Conservation (phyloP, 2,113 vertebrate species). For the Uropsilus gracilis region DNA sequence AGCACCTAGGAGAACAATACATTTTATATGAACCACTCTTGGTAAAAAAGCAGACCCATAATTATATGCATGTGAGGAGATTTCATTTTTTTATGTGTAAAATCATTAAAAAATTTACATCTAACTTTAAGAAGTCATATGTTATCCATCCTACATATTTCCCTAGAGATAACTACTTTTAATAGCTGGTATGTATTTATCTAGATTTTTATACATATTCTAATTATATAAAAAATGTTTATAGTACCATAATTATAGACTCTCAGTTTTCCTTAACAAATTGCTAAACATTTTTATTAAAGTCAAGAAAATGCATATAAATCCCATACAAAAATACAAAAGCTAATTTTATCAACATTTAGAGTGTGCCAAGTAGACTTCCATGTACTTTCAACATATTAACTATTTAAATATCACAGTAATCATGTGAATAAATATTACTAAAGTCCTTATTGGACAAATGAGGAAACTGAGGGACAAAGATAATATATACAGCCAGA, state of each 20-base stretch:
- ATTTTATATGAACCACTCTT: neutral
- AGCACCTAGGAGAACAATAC: neutral
- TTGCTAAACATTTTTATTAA: slow-evolving; percentile 19
- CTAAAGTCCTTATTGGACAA: slow-evolving; percentile 52
- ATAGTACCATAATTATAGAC: neutral
- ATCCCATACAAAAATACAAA: neutral
- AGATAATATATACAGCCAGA: slow-evolving; percentile 3
- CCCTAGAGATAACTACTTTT: neutral
- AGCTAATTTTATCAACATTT: slow-evolving; percentile 1
- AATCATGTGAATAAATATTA: slow-evolving; percentile 22
- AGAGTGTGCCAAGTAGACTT: neutral
- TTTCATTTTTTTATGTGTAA: slow-evolving; percentile 12
- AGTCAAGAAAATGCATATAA: neutral
- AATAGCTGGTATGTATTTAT: slow-evolving; percentile 6
- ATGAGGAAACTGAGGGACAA: slow-evolving; percentile 21
- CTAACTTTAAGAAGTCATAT: neutral
- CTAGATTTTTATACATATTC: neutral
- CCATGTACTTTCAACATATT: neutral
- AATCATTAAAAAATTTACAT: slow-evolving; percentile 29
- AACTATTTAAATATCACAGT: slow-evolving; percentile 32
- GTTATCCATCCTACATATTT: too few relatives aligned
- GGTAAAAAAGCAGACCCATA: neutral
- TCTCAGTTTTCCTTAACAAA: slow-evolving; percentile 3
- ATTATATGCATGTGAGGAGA: neutral
- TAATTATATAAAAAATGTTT: slow-evolving; percentile 50